Evolutionary conservation across 2,888 invertebrate genomes (phyloP).

Genomic region (Ophraella communa): DNA sequence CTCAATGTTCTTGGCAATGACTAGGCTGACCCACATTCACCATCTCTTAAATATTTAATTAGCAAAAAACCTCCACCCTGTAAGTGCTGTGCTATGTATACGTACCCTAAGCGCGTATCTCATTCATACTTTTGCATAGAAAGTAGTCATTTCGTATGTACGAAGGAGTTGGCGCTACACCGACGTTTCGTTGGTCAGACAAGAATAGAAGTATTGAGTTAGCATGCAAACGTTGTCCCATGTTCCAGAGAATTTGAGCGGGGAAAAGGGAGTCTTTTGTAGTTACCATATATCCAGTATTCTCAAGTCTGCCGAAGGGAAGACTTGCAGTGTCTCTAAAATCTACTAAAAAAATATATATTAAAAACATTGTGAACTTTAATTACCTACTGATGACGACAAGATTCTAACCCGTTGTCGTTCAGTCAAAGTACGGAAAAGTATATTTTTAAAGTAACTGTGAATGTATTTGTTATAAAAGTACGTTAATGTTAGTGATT

Average conservation of each 20-base stretch:
- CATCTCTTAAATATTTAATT: slow-evolving; percentile 8
- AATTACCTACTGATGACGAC: no score
- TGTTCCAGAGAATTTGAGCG: slow-evolving; percentile 60
- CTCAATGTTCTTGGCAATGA: neutral
- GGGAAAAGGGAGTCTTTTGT: slow-evolving; percentile 58
- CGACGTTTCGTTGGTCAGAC: slow-evolving; percentile 46
- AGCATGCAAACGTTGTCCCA: slow-evolving; percentile 62
- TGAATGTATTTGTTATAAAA: neutral
- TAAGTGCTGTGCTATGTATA: slow-evolving; percentile 56
- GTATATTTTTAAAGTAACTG: neutral
- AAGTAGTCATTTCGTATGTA: slow-evolving; percentile 65
- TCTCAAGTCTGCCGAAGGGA: slow-evolving; percentile 61
- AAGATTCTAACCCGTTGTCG: no score
- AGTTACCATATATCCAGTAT: slow-evolving; percentile 63
- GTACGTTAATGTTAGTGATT: neutral
- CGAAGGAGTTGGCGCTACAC: slow-evolving; percentile 54
- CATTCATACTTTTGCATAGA: slow-evolving; percentile 69
- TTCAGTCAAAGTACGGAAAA: neutral
- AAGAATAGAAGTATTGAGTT: slow-evolving; percentile 57
- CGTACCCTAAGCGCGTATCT: slow-evolving; percentile 61
- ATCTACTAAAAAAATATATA: slow-evolving; percentile 10
- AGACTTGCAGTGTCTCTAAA: slow-evolving; percentile 47
- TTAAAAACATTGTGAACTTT: neutral
- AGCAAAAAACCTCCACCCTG: slow-evolving; percentile 18
- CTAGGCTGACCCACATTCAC: neutral